Evolutionary conservation across 2,888 invertebrate genomes (phyloP).

Genomic region (Acholoe squamosa): DNA sequence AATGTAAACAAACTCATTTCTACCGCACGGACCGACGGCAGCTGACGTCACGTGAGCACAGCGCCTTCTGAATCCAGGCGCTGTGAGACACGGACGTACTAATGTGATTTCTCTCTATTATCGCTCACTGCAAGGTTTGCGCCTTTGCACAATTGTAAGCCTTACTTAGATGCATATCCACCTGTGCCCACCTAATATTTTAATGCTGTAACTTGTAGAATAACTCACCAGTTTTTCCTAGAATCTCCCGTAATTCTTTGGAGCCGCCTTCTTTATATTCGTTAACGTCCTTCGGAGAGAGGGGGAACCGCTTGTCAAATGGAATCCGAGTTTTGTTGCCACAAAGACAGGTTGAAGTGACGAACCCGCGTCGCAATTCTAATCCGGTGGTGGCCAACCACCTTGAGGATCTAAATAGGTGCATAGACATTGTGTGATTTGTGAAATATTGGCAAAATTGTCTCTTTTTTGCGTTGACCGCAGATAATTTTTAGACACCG

Average conservation of each 20-base stretch:
- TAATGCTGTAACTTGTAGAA: not conserved
- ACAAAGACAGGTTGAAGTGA: constrained; percentile 31
- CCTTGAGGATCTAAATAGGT: not conserved
- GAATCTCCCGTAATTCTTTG: constrained; percentile 24
- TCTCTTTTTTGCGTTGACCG: too few species aligned
- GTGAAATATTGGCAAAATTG: too few species aligned
- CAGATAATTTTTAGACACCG: too few species aligned
- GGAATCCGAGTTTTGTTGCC: constrained; percentile 65
- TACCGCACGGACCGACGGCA: too few species aligned
- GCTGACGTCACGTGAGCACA: too few species aligned
- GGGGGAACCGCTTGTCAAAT: constrained; percentile 66
- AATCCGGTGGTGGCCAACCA: not conserved
- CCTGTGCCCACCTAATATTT: too few species aligned
- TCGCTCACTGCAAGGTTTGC: not conserved
- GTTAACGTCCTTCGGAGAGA: constrained; percentile 66
- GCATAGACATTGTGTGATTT: not conserved
- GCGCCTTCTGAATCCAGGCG: too few species aligned
- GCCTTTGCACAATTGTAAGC: not conserved
- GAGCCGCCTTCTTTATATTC: constrained; percentile 65
- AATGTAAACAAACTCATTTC: too few species aligned
- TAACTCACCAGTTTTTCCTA: not conserved
- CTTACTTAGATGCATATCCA: not conserved
- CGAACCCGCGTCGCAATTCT: not conserved
- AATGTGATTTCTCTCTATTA: not conserved
- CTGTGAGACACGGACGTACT: too few species aligned